phyloP scores from a whole-genome alignment of 2,113 vertebrate genomes.

The Motacilla alba region DNA sequence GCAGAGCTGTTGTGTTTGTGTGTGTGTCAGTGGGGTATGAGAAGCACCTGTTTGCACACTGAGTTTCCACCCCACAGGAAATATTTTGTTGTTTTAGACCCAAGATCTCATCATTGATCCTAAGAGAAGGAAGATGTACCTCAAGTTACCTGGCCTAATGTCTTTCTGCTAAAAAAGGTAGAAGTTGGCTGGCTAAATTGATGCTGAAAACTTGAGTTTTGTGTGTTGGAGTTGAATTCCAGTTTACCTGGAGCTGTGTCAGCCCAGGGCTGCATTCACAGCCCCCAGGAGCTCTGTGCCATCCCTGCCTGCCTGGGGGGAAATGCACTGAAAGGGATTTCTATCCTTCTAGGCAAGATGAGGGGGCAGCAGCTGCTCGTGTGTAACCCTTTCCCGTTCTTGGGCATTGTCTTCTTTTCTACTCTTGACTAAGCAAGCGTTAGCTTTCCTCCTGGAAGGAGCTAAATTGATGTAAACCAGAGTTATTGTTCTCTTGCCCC shows the following conservation, averaged over 20 bases:
- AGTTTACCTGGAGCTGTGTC: not conserved
- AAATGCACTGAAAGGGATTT: not conserved
- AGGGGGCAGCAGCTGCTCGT: not conserved
- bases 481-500: not conserved
- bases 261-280: not conserved
- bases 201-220: accelerated
- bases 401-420: not conserved
- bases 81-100: not conserved
- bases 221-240: not conserved
- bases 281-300: not conserved
- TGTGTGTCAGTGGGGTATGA: not conserved
- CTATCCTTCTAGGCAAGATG: not conserved
- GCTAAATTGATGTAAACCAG: not conserved
- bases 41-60: not conserved
- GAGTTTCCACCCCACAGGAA: not conserved
- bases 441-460: not conserved
- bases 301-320: not conserved
- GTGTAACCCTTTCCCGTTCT: not conserved
- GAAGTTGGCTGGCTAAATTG: not conserved
- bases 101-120: not conserved
- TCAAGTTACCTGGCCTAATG: not conserved
- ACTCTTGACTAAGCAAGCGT: not conserved
- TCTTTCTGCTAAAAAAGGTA: not conserved
- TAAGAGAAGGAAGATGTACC: accelerated
- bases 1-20: not conserved